Percentiles rank a stretch among this genome's conserved stretches.
Conservation (phyloP, 2,888 invertebrate species). For the Parapristionchus giblindavisi region DNA sequence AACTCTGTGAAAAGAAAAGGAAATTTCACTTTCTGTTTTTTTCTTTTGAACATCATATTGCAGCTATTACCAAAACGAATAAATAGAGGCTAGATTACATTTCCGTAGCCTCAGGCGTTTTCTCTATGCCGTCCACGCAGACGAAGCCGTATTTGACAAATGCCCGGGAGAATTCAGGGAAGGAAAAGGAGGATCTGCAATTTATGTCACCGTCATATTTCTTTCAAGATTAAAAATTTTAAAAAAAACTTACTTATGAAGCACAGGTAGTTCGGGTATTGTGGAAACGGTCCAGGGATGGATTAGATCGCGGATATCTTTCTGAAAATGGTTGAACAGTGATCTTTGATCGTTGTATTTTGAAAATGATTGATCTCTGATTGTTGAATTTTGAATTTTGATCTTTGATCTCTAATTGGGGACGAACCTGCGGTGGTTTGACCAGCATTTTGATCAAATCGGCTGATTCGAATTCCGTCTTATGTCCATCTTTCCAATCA, state of each 20-base stretch:
- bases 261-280: conserved; percentile 38
- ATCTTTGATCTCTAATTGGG: no score
- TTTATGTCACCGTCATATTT: not conserved
- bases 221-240: conserved; percentile 20
- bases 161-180: conserved; percentile 49
- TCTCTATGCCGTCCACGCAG: conserved; percentile 51
- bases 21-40: no score
- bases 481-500: conserved; percentile 53
- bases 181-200: conserved; percentile 49
- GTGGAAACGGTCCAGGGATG: not conserved
- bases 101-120: conserved; percentile 52
- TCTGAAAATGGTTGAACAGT: not conserved
- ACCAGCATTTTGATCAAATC: conserved; percentile 41
- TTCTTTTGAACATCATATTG: no score
- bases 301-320: not conserved
- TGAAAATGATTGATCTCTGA: not conserved
- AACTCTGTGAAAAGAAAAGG: no score
- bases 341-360: not conserved
- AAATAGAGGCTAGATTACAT: not conserved
- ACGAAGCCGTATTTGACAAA: conserved; percentile 63
- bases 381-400: no score
- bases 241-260: conserved; percentile 42
- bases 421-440: conserved; percentile 42
- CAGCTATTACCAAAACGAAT: no score
- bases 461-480: conserved; percentile 43